Conservation (phyloP, 2,113 vertebrate genomes). For the Dicrurus megarhynchus region DNA sequence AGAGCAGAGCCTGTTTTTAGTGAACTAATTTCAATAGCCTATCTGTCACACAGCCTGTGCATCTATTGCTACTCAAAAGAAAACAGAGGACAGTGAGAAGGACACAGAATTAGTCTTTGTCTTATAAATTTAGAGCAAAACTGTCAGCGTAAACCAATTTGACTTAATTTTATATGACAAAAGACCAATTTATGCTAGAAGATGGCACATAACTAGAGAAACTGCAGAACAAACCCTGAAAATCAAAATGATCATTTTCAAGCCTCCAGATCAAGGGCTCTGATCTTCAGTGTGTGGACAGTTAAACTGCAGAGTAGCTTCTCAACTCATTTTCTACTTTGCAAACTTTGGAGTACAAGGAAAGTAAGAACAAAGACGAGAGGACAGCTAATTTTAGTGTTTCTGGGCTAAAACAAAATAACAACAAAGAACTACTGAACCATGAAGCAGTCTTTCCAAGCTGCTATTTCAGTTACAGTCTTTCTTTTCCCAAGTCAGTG, state of each 20-base stretch:
- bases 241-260: background rate
- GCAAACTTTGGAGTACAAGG: background rate
- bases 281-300: background rate
- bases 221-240: background rate
- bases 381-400: conserved; percentile 30
- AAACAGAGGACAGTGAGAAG: conserved; percentile 21
- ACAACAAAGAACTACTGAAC: conserved; percentile 18
- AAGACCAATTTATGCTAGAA: background rate
- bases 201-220: background rate
- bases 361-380: conserved; percentile 21
- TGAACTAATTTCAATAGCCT: conserved; percentile 15
- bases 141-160: background rate
- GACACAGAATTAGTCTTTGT: background rate
- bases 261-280: background rate
- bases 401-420: conserved; percentile 28
- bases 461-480: conserved; percentile 22
- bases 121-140: background rate
- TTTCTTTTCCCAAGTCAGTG: background rate
- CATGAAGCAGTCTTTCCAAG: conserved; percentile 8
- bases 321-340: background rate
- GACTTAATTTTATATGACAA: background rate
- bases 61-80: background rate
- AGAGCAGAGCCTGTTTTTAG: conserved; percentile 21
- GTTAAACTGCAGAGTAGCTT: background rate
- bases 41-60: background rate